These are phyloP conservation scores for Pachliopta kotzebuea DNA, from an alignment of 2,888 invertebrate genomes.

Conservation along the genomic window DNA sequence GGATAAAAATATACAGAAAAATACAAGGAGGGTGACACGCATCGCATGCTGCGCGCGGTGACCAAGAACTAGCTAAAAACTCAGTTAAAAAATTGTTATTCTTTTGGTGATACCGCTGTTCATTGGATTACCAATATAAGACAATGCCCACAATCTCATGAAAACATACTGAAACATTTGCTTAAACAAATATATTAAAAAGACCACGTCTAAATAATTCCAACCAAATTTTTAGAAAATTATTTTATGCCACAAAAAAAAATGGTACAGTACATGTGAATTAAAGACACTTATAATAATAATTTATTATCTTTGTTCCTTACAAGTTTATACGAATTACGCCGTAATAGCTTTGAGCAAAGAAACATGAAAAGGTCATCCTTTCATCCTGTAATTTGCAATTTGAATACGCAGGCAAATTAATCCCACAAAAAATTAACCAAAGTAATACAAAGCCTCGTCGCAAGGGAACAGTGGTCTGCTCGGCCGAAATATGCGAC, in stretches of 20 bases:
- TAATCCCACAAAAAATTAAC: constrained; percentile 71
- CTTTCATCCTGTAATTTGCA: constrained; percentile 73
- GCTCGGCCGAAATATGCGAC: constrained; percentile 62
- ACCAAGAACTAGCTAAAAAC: constrained; percentile 2
- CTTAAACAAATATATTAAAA: too few relatives aligned
- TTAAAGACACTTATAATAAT: too few relatives aligned
- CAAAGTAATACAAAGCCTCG: constrained; percentile 63
- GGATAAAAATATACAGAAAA: constrained; percentile 66
- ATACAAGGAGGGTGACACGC: constrained; percentile 49
- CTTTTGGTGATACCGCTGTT: too few relatives aligned
- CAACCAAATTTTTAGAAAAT: background rate
- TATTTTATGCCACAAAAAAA: background rate
- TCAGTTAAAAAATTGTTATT: background rate
- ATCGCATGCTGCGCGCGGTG: constrained; percentile 29
- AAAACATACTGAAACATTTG: too few relatives aligned
- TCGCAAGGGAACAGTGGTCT: constrained; percentile 51
- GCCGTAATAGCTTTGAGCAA: constrained; percentile 39
- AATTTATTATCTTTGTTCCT: background rate
- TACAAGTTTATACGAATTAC: constrained; percentile 31
- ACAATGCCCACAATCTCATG: too few relatives aligned
- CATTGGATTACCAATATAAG: too few relatives aligned
- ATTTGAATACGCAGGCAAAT: constrained; percentile 78
- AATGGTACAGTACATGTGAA: background rate
- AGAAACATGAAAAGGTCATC: constrained; percentile 59
- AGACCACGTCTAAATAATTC: too few relatives aligned